Conservation (phyloP, 2,888 invertebrate species). For the Copidosoma aretas region DNA sequence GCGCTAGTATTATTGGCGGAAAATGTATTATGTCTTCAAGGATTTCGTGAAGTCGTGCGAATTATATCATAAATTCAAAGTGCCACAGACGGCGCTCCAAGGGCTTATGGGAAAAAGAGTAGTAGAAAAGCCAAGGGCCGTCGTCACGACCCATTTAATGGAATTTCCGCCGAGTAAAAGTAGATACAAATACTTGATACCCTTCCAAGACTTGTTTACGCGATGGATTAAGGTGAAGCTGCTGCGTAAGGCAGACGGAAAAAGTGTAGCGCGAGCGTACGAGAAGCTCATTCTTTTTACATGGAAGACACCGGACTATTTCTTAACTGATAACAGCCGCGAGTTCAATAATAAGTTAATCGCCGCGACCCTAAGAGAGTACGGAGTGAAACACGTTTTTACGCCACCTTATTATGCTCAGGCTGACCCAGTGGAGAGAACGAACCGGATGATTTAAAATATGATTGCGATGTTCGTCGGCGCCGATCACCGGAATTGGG, state of each 20-base stretch:
- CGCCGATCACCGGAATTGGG: too few species aligned
- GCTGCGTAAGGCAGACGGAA: too few species aligned
- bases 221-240: too few species aligned
- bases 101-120: too few species aligned
- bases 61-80: neutral
- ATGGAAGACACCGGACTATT: too few species aligned
- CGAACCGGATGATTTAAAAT: neutral
- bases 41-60: constrained; percentile 1
- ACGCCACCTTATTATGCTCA: too few species aligned
- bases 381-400: too few species aligned
- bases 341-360: neutral
- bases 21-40: constrained; percentile 14
- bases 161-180: neutral
- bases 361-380: neutral
- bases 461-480: too few species aligned
- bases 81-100: neutral
- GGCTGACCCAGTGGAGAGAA: too few species aligned
- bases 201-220: too few species aligned
- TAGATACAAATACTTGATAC: neutral
- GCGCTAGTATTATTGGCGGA: constrained; percentile 28
- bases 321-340: neutral
- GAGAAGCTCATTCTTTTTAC: too few species aligned
- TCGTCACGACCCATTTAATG: too few species aligned
- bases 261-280: neutral
- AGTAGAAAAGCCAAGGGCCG: neutral